Percentiles rank a stretch among this genome's conserved stretches.
Evolutionary conservation across 2,797 vertebrate species (phyloP).

Genomic region (Sparidentex hasta): DNA sequence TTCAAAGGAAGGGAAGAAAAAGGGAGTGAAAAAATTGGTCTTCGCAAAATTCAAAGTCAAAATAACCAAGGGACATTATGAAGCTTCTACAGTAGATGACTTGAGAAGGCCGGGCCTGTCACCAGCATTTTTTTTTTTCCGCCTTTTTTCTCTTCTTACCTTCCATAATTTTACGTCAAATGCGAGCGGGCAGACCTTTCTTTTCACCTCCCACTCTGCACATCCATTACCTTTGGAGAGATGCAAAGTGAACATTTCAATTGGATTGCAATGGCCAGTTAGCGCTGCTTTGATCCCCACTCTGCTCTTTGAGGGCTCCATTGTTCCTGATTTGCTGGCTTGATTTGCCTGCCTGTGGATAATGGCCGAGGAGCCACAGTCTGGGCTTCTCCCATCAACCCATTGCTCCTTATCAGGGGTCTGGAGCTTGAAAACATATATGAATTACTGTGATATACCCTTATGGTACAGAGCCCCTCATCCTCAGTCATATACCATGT

Average conservation of each 20-base stretch:
- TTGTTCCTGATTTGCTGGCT: conserved; percentile 88
- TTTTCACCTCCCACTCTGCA: conserved; percentile 82
- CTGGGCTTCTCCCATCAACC: conserved; percentile 73
- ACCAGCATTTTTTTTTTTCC: conserved; percentile 67
- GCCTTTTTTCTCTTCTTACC: conserved; percentile 78
- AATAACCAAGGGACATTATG: conserved; percentile 83
- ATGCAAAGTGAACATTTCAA: conserved; percentile 89
- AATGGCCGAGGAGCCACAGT: conserved; percentile 76
- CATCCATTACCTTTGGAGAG: conserved; percentile 87
- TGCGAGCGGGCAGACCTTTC: conserved; percentile 78
- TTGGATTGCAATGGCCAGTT: conserved; percentile 90
- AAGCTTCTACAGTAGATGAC: conserved; percentile 79
- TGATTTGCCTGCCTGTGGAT: conserved; percentile 83
- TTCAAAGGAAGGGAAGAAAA: conserved; percentile 77
- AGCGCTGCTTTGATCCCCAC: conserved; percentile 87
- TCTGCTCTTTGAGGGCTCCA: conserved; percentile 85
- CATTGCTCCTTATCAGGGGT: conserved; percentile 71
- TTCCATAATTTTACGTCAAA: conserved; percentile 83
- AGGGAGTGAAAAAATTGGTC: conserved; percentile 62
- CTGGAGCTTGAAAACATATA: conserved; percentile 71
- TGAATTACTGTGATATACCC: conserved; percentile 67
- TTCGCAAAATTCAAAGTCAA: conserved; percentile 81
- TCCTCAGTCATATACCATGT: conserved; percentile 24
- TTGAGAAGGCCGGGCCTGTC: conserved; percentile 77
- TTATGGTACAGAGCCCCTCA: conserved; percentile 49